Evolutionary conservation across 2,888 invertebrate species (phyloP), one percentile per base, ranked within the genome.

Genomic region (Leptodirus hochenwartii): DNA sequence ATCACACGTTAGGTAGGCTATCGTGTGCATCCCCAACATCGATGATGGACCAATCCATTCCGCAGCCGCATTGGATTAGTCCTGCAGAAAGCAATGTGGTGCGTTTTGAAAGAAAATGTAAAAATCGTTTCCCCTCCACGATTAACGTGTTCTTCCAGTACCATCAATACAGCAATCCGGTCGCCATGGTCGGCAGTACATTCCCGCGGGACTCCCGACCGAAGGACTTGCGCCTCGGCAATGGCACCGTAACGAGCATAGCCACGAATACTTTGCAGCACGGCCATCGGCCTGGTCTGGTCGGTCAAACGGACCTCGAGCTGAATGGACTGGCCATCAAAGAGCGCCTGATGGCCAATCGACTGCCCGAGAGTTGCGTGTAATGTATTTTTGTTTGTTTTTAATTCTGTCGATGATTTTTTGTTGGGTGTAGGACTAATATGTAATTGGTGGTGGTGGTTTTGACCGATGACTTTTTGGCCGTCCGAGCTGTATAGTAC

Each of bases 321-420:
- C 69, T 79, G 47, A 81, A 81, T 58, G 82, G 82, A 32, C 72
- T 79, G 54, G 81, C 81, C 47, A 82, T 84, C 56, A 84, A 82
- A 55, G 80, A 82, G 56, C 72, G 81, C 49, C 68, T 84, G 37
- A 79, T 82, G 65, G 79, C 82, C 47, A 78, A 78, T 53, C 71
- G 82, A 50, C 72, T 84, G 50, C 84, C 84, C 25, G 84, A 84
- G 58, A 82, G 81, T 52, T 84, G 82, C 60, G 84, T 84, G 47
- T 84, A 77, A 71, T n/a, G n/a, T n/a, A n/a, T n/a, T n/a, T n/a
- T n/a, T n/a, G n/a, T n/a, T n/a, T n/a, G 47, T n/a, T n/a, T n/a
- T n/a, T n/a, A n/a, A n/a, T n/a, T n/a, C n/a, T n/a, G n/a, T n/a
- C n/a, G n/a, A n/a, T n/a, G n/a, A n/a, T n/a, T n/a, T n/a, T n/a